Percentiles rank a stretch among this genome's conserved stretches.
These are phyloP conservation scores for Leiothrix lutea DNA, from an alignment of 2,113 vertebrate species.

Conservation along the genomic window DNA sequence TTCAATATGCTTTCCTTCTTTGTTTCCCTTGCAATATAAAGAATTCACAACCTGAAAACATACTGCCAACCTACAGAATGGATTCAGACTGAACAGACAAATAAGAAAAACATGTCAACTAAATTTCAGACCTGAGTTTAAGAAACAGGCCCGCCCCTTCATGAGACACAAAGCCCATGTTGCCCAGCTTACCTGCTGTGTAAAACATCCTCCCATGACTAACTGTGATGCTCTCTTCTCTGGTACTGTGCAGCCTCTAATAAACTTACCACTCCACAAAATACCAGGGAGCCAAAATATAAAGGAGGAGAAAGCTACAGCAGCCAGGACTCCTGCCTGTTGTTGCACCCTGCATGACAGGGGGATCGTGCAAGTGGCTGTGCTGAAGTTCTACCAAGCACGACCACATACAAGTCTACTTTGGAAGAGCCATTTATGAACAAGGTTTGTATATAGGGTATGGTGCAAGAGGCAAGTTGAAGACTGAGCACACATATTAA, in stretches of 20 bases:
- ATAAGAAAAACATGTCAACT: not conserved
- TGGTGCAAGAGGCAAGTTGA: not conserved
- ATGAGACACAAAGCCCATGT: accelerated
- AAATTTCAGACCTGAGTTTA: not conserved
- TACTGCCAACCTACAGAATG: accelerated
- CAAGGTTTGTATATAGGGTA: accelerated
- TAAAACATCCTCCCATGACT: not conserved
- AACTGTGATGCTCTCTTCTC: not conserved
- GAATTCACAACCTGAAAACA: not conserved
- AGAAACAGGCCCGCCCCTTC: not conserved
- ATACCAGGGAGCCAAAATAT: not conserved
- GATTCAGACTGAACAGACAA: not conserved
- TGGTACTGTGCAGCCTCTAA: not conserved
- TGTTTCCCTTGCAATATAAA: not conserved
- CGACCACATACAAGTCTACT: not conserved
- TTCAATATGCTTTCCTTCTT: not conserved
- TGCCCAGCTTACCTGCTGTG: not conserved
- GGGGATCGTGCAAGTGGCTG: not conserved
- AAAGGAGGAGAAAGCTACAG: not conserved
- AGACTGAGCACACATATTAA: accelerated
- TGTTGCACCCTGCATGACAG: not conserved
- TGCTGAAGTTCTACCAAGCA: not conserved
- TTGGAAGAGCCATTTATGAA: not conserved
- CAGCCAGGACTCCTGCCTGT: not conserved
- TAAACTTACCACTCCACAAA: not conserved